These are phyloP conservation scores for Rhinichthys osculus DNA, from an alignment of 2,797 vertebrate species.

Conservation along the genomic window DNA sequence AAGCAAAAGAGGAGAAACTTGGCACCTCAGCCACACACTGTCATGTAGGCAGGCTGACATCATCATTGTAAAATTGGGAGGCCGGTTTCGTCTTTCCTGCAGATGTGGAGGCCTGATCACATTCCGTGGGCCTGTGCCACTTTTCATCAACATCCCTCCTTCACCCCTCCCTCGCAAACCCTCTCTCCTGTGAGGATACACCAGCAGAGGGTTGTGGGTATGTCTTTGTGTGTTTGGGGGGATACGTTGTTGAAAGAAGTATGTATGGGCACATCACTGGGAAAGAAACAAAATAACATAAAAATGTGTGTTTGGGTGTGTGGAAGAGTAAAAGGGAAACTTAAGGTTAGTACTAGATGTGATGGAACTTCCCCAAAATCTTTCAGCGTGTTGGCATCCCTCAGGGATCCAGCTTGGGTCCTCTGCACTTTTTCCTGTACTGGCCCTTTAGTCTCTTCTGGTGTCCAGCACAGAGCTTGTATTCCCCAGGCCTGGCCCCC, in stretches of 20 bases:
- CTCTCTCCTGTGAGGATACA: constrained; percentile 60
- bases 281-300: constrained; percentile 1
- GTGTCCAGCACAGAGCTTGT: constrained; percentile 87
- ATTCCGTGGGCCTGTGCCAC: constrained; percentile 93
- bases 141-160: constrained; percentile 93
- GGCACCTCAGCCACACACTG: constrained; percentile 82
- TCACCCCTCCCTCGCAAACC: constrained; percentile 68
- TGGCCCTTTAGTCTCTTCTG: constrained; percentile 74
- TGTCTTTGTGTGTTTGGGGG: constrained; percentile 31
- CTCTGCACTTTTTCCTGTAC: constrained; percentile 41
- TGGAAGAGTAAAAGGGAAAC: constrained; percentile 21
- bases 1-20: constrained; percentile 70
- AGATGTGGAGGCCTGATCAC: constrained; percentile 94
- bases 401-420: constrained; percentile 51
- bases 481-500: constrained; percentile 84
- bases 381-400: constrained; percentile 37
- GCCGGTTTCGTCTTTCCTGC: constrained; percentile 89
- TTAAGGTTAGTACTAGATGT: constrained; percentile 16
- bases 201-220: constrained; percentile 40
- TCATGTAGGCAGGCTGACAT: constrained; percentile 91
- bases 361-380: constrained; percentile 31
- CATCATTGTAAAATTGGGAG: constrained; percentile 94
- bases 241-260: constrained; percentile 29
- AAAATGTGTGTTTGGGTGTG: not conserved
- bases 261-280: constrained; percentile 14